Conservation (phyloP, 2,888 invertebrate species). For the Caenorhabditis japonica region DNA sequence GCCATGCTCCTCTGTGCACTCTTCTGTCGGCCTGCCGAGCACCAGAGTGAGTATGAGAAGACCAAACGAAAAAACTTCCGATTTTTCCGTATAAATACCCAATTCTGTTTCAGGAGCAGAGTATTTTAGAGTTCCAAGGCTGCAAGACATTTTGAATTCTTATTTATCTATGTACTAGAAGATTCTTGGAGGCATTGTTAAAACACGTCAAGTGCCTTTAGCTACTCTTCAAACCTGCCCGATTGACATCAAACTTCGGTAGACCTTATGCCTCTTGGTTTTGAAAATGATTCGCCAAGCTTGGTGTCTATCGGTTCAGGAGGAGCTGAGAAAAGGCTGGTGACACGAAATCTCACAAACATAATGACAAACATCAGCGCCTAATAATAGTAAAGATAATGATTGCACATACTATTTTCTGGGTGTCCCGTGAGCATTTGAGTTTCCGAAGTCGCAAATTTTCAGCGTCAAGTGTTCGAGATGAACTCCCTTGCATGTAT, state of each 20-base stretch:
- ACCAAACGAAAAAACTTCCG: slow-evolving; percentile 47
- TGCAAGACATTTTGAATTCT: background rate
- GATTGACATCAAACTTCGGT: too few species aligned
- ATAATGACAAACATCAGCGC: too few species aligned
- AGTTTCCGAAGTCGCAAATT: slow-evolving; percentile 40
- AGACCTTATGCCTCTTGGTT: too few species aligned
- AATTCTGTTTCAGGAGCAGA: slow-evolving; percentile 19
- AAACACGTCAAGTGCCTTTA: too few species aligned
- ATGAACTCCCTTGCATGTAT: slow-evolving; percentile 14
- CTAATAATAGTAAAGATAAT: background rate
- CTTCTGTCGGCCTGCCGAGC: slow-evolving; percentile 19
- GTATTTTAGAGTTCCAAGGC: slow-evolving; percentile 17
- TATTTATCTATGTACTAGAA: too few species aligned
- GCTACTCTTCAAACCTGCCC: too few species aligned
- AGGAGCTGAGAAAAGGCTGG: too few species aligned
- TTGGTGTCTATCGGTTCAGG: too few species aligned
- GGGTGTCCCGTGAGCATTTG: slow-evolving; percentile 1
- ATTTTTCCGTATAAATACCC: slow-evolving; percentile 31
- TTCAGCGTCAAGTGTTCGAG: slow-evolving; percentile 37
- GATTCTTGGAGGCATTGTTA: too few species aligned
- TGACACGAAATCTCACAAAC: too few species aligned
- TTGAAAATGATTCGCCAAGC: too few species aligned
- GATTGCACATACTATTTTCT: background rate
- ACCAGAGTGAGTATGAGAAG: slow-evolving; percentile 28
- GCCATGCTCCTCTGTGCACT: slow-evolving; percentile 18